These are phyloP conservation scores for Helicoverpa assulta DNA, from an alignment of 2,888 invertebrate genomes.

Conservation along the genomic window DNA sequence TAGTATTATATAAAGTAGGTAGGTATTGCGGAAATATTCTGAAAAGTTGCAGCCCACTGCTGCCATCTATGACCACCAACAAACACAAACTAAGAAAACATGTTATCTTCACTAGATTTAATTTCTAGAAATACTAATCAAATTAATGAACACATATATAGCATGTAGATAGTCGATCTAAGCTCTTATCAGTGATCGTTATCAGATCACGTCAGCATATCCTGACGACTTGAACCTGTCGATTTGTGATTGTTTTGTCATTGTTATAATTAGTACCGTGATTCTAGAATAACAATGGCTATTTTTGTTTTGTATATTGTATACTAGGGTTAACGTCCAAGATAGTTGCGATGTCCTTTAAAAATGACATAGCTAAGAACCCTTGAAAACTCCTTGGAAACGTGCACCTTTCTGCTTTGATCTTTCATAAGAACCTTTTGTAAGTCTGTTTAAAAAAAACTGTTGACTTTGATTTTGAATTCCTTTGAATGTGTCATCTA, in stretches of 20 bases:
- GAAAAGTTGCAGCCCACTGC: not conserved
- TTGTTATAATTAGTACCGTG: not conserved
- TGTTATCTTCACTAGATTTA: not conserved
- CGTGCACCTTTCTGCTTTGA: too few species aligned
- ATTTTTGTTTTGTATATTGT: not conserved
- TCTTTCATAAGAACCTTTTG: too few species aligned
- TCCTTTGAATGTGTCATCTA: too few species aligned
- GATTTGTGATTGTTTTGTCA: not conserved
- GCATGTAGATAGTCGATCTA: constrained; percentile 31
- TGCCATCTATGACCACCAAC: constrained; percentile 23
- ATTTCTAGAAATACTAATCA: constrained; percentile 11
- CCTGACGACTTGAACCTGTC: not conserved
- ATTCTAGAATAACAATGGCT: not conserved
- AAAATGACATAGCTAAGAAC: too few species aligned
- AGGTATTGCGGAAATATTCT: too few species aligned
- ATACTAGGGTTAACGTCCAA: too few species aligned
- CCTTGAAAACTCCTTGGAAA: too few species aligned
- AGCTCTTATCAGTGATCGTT: constrained; percentile 31
- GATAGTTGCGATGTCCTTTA: too few species aligned
- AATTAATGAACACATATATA: constrained; percentile 29
- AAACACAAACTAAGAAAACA: not conserved
- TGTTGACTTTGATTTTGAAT: too few species aligned
- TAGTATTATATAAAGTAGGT: too few species aligned
- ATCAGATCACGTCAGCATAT: constrained; percentile 23
- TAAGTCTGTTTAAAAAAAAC: too few species aligned